These are phyloP conservation scores for Dascyllus trimaculatus DNA, from an alignment of 2,113 vertebrate species.

Conservation along the genomic window DNA sequence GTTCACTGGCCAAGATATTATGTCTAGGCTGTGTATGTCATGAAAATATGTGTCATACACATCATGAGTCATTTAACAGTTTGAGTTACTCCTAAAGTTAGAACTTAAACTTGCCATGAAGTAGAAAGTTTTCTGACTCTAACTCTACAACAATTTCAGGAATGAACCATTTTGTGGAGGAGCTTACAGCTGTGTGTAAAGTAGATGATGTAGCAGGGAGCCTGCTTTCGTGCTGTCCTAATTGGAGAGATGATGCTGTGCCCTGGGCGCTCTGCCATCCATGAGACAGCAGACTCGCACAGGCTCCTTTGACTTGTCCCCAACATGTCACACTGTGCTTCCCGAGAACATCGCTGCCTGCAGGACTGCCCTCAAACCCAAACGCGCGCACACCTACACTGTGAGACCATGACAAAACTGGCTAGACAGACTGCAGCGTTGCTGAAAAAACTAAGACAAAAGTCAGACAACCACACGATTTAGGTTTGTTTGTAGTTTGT, in stretches of 20 bases:
- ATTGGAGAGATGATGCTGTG: constrained; percentile 63
- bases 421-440: background rate
- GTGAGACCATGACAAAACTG: constrained; percentile 5
- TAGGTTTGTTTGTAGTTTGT: background rate
- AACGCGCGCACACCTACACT: background rate
- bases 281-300: constrained; percentile 22
- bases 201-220: constrained; percentile 15
- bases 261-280: constrained; percentile 48
- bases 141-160: background rate
- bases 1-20: background rate
- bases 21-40: too few species aligned
- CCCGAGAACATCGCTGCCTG: constrained; percentile 36
- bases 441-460: background rate
- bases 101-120: constrained; percentile 9
- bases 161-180: constrained; percentile 19
- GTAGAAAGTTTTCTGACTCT: constrained; percentile 27
- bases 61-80: constrained; percentile 2
- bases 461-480: background rate
- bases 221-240: constrained; percentile 38
- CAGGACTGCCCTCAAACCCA: constrained; percentile 37
- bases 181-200: constrained; percentile 24
- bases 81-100: background rate
- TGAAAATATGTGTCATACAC: background rate
- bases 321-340: constrained; percentile 46
- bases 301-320: constrained; percentile 35